These are phyloP conservation scores for Tenualosa ilisha DNA, from an alignment of 2,797 vertebrate species.

Conservation along the genomic window DNA sequence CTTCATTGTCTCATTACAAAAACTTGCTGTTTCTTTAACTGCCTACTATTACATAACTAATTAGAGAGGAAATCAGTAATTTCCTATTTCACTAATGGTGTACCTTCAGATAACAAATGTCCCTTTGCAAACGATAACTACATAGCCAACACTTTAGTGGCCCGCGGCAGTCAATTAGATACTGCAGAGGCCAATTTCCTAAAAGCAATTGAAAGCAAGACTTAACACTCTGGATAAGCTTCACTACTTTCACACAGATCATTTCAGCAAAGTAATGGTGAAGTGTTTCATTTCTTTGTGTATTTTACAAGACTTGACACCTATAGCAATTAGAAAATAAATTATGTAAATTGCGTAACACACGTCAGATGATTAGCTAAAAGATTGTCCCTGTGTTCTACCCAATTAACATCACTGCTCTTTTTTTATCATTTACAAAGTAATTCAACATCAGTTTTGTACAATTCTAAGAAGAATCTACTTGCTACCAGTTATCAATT, in stretches of 20 bases:
- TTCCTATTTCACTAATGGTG: neutral
- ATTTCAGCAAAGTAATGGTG: neutral
- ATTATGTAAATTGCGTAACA: neutral
- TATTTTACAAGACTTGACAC: neutral
- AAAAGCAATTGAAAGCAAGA: neutral
- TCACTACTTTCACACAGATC: neutral
- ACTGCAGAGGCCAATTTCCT: neutral
- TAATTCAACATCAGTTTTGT: neutral
- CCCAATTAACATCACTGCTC: neutral
- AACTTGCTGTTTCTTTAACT: neutral
- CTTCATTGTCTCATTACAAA: neutral
- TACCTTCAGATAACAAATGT: neutral
- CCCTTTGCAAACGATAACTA: neutral
- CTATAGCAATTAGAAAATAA: neutral
- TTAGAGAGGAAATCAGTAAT: neutral
- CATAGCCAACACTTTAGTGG: neutral
- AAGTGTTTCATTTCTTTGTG: neutral
- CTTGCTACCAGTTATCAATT: no score
- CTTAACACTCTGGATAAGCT: neutral
- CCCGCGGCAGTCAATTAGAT: neutral
- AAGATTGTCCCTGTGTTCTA: neutral
- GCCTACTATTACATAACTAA: neutral
- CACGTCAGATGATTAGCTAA: neutral
- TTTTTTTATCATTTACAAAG: neutral
- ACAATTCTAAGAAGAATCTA: neutral